phyloP scores from a whole-genome alignment of 2,797 vertebrate species.

The Fistularia commersonii region DNA sequence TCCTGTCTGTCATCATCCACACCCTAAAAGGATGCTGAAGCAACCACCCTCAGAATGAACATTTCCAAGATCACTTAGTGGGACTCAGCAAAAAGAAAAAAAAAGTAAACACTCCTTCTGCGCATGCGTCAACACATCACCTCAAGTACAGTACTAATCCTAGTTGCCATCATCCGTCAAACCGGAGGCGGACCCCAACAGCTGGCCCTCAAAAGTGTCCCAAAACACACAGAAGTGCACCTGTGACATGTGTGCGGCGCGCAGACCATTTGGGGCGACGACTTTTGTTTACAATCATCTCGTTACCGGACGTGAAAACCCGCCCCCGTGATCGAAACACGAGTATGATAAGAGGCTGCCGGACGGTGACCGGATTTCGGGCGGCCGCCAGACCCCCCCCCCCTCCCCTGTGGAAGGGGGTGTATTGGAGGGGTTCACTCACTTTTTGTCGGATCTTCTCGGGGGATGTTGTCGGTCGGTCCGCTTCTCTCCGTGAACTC shows the following conservation, averaged over 20 bases:
- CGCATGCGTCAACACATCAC: slow-evolving; percentile 32
- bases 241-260: not conserved
- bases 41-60: slow-evolving; percentile 58
- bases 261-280: slow-evolving; percentile 1
- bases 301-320: not conserved
- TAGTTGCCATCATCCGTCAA: no score
- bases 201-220: not conserved
- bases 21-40: slow-evolving; percentile 31
- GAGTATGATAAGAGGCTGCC: not conserved
- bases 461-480: not conserved
- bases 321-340: not conserved
- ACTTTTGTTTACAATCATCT: slow-evolving; percentile 26
- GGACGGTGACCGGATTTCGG: slow-evolving; percentile 11
- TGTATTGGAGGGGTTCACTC: not conserved
- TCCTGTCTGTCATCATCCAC: slow-evolving; percentile 47
- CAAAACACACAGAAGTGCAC: slow-evolving; percentile 2
- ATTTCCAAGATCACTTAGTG: slow-evolving; percentile 41
- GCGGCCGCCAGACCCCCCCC: not conserved
- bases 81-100: not conserved
- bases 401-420: not conserved
- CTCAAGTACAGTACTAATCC: no score
- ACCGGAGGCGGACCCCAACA: slow-evolving; percentile 8
- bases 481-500: slow-evolving; percentile 4
- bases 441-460: not conserved
- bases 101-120: slow-evolving; percentile 21